phyloP scores from a whole-genome alignment of 2,888 invertebrate genomes.

The Keiferia lycopersicella region DNA sequence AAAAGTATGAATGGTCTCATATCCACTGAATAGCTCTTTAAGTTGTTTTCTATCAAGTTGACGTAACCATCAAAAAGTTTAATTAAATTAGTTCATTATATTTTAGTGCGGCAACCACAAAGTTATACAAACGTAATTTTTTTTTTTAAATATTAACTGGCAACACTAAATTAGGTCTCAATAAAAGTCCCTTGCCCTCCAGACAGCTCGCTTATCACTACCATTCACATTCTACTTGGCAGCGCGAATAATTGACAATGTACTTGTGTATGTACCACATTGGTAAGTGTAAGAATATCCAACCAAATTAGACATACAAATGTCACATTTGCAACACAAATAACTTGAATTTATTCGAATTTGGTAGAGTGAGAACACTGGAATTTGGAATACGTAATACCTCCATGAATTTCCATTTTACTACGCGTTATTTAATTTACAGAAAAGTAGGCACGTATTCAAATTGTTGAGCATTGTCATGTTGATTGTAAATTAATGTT shows the following conservation, averaged over 20 bases:
- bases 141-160: neutral
- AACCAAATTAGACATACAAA: neutral
- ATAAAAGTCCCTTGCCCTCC: conserved; percentile 63
- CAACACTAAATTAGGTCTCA: conserved; percentile 44
- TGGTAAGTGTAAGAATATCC: neutral
- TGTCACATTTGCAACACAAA: conserved; percentile 3
- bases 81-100: too few relatives aligned
- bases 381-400: neutral
- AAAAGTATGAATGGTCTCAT: too few relatives aligned
- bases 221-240: conserved; percentile 54
- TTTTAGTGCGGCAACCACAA: too few relatives aligned
- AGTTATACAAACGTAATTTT: too few relatives aligned
- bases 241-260: conserved; percentile 27
- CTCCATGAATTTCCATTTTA: neutral
- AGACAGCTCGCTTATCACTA: conserved; percentile 53
- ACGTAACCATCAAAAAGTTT: too few relatives aligned
- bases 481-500: neutral
- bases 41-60: too few relatives aligned
- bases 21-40: too few relatives aligned
- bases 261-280: neutral
- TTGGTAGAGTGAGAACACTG: neutral
- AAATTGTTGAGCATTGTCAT: neutral
- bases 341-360: neutral
- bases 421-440: neutral
- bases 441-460: neutral